Conservation (phyloP, 2,113 vertebrate species). For the Elachura formosa region DNA sequence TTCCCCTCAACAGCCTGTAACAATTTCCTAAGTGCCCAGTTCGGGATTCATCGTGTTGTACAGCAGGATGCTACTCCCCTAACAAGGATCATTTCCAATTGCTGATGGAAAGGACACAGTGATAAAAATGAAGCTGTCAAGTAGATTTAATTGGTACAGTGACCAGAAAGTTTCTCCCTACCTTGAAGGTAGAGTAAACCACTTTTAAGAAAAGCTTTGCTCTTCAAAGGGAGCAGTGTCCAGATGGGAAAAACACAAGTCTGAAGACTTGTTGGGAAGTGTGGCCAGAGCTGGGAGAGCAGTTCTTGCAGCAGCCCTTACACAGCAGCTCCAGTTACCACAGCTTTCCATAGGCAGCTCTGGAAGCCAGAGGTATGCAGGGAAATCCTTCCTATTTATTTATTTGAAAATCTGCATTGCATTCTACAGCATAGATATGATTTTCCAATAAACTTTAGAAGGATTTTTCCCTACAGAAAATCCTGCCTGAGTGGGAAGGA, state of each 20-base stretch:
- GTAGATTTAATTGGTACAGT: conserved; percentile 14
- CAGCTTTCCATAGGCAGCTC: background rate
- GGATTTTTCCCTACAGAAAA: background rate
- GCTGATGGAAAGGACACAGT: background rate
- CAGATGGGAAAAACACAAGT: background rate
- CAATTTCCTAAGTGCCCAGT: conserved; percentile 45
- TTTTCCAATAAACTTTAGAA: background rate
- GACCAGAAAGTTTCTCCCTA: background rate
- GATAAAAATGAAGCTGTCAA: conserved; percentile 28
- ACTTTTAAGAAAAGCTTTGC: background rate
- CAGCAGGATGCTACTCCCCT: conserved; percentile 24
- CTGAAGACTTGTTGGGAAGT: background rate
- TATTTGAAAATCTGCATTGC: background rate
- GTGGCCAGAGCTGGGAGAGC: background rate
- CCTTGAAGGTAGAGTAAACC: background rate
- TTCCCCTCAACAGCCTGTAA: background rate
- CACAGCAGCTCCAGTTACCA: background rate
- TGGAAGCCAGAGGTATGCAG: background rate
- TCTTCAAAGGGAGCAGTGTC: background rate
- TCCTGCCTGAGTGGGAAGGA: background rate
- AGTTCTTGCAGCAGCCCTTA: background rate
- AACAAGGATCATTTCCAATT: conserved; percentile 1
- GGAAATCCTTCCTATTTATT: background rate
- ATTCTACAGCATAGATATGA: background rate
- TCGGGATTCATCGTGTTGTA: conserved; percentile 14